These are phyloP conservation scores for Chrosomus eos DNA, from an alignment of 2,797 vertebrate genomes.

Conservation along the genomic window DNA sequence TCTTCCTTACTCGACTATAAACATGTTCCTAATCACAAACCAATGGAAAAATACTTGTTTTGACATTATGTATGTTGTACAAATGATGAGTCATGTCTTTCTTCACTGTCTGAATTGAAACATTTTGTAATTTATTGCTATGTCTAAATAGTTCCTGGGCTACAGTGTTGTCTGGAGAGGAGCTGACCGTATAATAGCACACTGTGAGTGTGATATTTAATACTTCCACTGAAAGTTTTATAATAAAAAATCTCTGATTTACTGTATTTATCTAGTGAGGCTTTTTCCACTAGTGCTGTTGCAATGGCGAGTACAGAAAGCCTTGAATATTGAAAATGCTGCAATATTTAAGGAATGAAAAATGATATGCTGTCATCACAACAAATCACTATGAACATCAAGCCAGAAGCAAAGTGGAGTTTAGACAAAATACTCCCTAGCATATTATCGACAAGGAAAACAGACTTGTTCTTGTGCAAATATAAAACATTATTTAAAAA, in stretches of 20 bases:
- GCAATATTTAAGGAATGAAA: constrained; percentile 62
- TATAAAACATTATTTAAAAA: constrained; percentile 24
- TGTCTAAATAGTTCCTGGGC: constrained; percentile 41
- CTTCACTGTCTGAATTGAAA: constrained; percentile 67
- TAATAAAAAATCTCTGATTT: constrained; percentile 78
- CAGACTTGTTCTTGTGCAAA: constrained; percentile 21
- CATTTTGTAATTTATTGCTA: constrained; percentile 84
- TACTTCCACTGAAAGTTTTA: constrained; percentile 80
- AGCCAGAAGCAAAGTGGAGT: constrained; percentile 29
- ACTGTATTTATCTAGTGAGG: constrained; percentile 3
- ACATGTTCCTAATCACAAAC: background rate
- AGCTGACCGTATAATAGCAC: constrained; percentile 66
- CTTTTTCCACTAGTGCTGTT: background rate
- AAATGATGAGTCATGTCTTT: constrained; percentile 38
- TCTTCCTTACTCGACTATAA: background rate
- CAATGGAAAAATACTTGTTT: background rate
- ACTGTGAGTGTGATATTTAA: constrained; percentile 86
- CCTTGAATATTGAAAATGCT: constrained; percentile 24
- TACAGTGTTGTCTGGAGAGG: constrained; percentile 33
- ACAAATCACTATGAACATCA: constrained; percentile 32
- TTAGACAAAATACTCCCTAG: constrained; percentile 28
- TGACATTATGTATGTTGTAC: constrained; percentile 38
- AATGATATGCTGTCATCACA: constrained; percentile 31
- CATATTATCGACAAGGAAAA: constrained; percentile 20
- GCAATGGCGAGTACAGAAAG: background rate